Conservation (phyloP, 2,113 vertebrate genomes). For the Megaptera novaeangliae region DNA sequence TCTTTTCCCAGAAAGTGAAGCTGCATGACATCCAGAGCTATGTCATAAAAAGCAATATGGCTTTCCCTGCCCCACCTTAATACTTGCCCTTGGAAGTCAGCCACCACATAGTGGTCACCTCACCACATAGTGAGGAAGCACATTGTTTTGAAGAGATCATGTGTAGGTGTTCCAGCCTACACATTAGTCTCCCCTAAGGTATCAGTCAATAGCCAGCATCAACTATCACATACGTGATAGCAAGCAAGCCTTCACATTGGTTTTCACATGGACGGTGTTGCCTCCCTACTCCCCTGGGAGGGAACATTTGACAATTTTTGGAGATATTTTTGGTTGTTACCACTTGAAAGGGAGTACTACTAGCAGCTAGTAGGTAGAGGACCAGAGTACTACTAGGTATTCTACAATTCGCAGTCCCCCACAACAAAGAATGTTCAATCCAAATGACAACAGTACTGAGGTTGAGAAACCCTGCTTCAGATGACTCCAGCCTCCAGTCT, state of each 20-base stretch:
- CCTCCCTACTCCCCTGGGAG: not conserved
- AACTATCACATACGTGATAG: too few species aligned
- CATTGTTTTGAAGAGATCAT: not conserved
- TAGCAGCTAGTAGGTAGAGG: not conserved
- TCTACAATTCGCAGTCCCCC: not conserved
- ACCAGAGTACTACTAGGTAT: not conserved
- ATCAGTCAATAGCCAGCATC: not conserved
- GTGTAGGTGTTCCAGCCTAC: not conserved
- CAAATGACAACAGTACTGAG: not conserved
- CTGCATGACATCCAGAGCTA: not conserved
- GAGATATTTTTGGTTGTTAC: not conserved
- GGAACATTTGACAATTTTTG: not conserved
- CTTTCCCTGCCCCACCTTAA: not conserved
- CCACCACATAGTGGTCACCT: not conserved
- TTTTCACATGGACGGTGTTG: not conserved
- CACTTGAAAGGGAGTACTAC: not conserved
- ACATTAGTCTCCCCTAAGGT: not conserved
- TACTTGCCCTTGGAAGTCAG: not conserved
- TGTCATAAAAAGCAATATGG: not conserved
- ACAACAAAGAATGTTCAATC: not conserved
- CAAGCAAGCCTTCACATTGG: not conserved
- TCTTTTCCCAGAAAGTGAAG: constrained; percentile 15
- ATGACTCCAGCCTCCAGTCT: not conserved
- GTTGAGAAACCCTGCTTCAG: not conserved
- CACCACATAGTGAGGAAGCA: not conserved